These are phyloP conservation scores for Anhinga anhinga DNA, from an alignment of 2,113 vertebrate genomes.

Conservation along the genomic window DNA sequence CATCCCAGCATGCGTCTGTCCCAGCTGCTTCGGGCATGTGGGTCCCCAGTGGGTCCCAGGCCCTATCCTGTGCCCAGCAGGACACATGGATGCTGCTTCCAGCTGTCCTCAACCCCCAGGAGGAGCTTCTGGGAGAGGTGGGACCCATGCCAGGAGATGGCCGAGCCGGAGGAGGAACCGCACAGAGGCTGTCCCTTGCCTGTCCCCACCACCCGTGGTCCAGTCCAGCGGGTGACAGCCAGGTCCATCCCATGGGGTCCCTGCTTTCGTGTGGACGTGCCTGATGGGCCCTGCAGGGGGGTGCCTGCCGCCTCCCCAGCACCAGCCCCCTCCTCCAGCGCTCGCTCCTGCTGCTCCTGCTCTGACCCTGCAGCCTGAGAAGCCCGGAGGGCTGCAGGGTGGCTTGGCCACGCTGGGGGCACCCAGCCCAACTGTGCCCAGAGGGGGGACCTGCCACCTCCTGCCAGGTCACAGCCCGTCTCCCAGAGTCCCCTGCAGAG, in stretches of 20 bases:
- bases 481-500: neutral
- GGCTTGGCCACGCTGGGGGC: neutral
- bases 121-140: neutral
- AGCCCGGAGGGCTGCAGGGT: neutral
- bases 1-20: neutral
- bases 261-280: neutral
- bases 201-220: neutral
- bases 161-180: neutral
- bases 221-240: neutral
- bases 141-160: neutral
- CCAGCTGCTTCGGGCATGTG: neutral
- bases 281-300: neutral
- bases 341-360: neutral
- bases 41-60: neutral
- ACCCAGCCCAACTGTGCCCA: neutral
- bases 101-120: neutral
- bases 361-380: neutral
- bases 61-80: neutral
- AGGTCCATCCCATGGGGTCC: neutral
- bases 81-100: neutral
- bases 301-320: neutral
- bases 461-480: fast-evolving
- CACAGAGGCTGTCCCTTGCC: neutral
- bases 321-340: neutral
- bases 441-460: neutral